These are phyloP conservation scores for Takifugu rubripes DNA, from an alignment of 2,797 vertebrate species.

Conservation along the genomic window DNA sequence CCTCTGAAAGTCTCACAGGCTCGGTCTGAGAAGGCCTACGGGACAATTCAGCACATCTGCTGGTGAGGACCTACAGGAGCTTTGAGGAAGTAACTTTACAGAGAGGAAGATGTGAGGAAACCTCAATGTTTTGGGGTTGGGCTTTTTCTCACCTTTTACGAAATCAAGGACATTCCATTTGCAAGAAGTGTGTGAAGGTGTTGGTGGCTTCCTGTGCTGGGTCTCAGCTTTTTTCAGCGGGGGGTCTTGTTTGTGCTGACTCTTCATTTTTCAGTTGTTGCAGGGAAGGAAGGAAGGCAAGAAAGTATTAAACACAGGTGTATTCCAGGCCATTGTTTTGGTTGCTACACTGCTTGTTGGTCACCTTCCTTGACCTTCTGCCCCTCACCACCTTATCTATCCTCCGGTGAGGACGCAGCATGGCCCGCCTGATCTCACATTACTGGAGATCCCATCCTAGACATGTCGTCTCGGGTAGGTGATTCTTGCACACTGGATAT, in stretches of 20 bases:
- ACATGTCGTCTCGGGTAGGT: slow-evolving; percentile 57
- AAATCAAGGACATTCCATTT: slow-evolving; percentile 39
- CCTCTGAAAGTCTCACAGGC: slow-evolving; percentile 5
- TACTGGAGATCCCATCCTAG: slow-evolving; percentile 43
- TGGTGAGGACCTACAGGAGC: not conserved
- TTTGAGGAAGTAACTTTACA: slow-evolving; percentile 39
- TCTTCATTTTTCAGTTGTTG: slow-evolving; percentile 11
- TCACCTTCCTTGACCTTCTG: slow-evolving; percentile 15
- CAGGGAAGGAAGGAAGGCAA: slow-evolving; percentile 37
- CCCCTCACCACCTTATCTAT: not conserved
- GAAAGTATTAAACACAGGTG: slow-evolving; percentile 29
- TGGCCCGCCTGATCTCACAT: slow-evolving; percentile 51
- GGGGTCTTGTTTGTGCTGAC: not conserved
- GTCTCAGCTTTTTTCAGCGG: not conserved
- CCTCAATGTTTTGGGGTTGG: not conserved
- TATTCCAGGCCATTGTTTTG: slow-evolving; percentile 46
- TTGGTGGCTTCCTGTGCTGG: slow-evolving; percentile 15
- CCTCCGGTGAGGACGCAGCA: slow-evolving; percentile 18
- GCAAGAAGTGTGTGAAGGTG: slow-evolving; percentile 11
- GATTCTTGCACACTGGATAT: slow-evolving; percentile 23
- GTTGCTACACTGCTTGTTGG: slow-evolving; percentile 2
- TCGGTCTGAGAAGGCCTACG: slow-evolving; percentile 7
- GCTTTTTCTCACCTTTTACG: slow-evolving; percentile 39
- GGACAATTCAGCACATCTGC: not conserved
- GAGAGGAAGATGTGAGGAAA: slow-evolving; percentile 25